phyloP scores from a whole-genome alignment of 2,113 vertebrate species.

The Psilopogon haemacephalus region DNA sequence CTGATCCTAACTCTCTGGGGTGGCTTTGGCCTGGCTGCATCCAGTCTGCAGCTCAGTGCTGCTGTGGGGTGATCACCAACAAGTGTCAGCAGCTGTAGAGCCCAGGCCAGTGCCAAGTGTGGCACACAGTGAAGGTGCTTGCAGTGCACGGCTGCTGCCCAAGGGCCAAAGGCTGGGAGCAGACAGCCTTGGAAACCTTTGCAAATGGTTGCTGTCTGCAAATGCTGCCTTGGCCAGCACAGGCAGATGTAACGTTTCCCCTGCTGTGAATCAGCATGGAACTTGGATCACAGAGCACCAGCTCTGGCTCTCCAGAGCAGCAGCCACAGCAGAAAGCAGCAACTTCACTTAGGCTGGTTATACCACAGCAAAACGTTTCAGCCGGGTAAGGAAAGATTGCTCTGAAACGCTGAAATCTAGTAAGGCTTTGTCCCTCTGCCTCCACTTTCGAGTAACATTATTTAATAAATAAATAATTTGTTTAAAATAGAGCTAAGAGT shows the following conservation, averaged over 20 bases:
- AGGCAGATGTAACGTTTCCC: neutral
- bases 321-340: neutral
- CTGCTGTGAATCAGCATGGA: neutral
- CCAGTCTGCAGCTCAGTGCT: neutral
- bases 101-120: fast-evolving
- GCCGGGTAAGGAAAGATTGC: fast-evolving
- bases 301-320: neutral
- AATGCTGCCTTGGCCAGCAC: neutral
- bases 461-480: too few species aligned
- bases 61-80: neutral
- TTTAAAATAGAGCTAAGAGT: neutral
- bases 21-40: neutral
- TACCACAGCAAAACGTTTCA: neutral
- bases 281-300: neutral
- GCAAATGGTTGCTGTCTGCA: neutral
- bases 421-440: neutral
- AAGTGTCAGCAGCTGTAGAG: neutral
- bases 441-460: neutral
- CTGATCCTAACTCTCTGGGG: fast-evolving
- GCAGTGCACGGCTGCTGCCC: neutral
- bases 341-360: neutral
- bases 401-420: fast-evolving
- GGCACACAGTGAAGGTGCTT: fast-evolving
- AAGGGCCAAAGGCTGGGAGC: neutral
- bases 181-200: neutral